Conservation (phyloP, 2,797 vertebrate genomes). For the Sparidentex hasta region DNA sequence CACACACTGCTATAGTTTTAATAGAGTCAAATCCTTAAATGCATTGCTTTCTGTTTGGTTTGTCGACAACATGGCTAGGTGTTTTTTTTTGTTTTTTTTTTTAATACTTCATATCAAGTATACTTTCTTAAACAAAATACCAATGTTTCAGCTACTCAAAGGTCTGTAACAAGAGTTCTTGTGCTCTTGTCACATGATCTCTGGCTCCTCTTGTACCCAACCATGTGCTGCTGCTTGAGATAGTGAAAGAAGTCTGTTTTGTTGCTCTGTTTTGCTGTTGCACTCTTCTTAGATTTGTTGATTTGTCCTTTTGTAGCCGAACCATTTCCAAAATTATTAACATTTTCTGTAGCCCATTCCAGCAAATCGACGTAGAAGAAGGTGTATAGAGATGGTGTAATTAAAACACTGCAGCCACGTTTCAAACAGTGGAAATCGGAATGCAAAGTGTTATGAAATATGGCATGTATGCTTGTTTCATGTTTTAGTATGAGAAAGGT, state of each 20-base stretch:
- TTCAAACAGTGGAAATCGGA: neutral
- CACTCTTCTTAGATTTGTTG: neutral
- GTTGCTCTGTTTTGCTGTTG: neutral
- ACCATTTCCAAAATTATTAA: neutral
- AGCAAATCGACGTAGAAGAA: conserved; percentile 1
- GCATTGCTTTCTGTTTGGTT: neutral
- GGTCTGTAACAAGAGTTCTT: neutral
- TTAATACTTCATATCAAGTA: too few relatives aligned
- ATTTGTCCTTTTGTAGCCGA: neutral
- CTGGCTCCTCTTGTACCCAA: conserved; percentile 25
- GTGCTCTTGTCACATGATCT: conserved; percentile 46
- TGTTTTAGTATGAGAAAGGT: too few relatives aligned
- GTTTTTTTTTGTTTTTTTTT: neutral
- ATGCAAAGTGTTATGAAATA: neutral
- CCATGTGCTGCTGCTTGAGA: conserved; percentile 43
- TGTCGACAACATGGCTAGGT: neutral
- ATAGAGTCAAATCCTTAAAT: neutral
- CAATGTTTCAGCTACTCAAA: neutral
- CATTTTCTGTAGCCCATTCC: neutral
- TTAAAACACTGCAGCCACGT: neutral
- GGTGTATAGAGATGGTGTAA: neutral
- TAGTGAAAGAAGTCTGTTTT: conserved; percentile 5
- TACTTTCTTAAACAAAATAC: neutral
- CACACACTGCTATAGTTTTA: conserved; percentile 16
- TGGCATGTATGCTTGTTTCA: too few relatives aligned